Conservation (phyloP, 2,797 vertebrate genomes). For the Ficedula albicollis region DNA sequence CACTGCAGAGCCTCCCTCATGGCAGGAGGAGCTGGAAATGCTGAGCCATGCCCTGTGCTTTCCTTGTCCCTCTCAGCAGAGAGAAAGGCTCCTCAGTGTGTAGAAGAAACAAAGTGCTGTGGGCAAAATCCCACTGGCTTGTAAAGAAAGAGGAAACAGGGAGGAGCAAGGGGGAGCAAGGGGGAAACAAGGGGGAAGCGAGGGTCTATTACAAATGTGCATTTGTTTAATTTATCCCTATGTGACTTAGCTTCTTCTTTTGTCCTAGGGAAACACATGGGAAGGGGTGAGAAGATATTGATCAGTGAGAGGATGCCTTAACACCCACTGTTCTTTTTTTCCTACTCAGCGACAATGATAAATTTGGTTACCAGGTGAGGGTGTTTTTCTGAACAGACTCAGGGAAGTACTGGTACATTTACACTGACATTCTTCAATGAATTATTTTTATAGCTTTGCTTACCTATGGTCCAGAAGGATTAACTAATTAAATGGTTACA, state of each 20-base stretch:
- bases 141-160: not conserved
- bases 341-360: not conserved
- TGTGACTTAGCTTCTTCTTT: not conserved
- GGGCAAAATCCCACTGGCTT: not conserved
- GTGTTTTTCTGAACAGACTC: not conserved
- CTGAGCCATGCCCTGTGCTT: not conserved
- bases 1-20: not conserved
- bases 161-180: not conserved
- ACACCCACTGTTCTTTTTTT: not conserved
- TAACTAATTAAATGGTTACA: not conserved
- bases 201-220: not conserved
- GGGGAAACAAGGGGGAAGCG: not conserved
- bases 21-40: not conserved
- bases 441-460: not conserved
- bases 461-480: not conserved
- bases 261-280: not conserved
- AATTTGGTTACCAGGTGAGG: not conserved
- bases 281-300: not conserved
- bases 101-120: not conserved
- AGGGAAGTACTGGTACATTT: not conserved
- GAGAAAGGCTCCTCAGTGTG: not conserved
- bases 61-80: not conserved
- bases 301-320: not conserved
- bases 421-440: not conserved
- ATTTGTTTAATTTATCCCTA: not conserved